Conservation (phyloP, 2,888 invertebrate species). For the Coelinius sp. region DNA sequence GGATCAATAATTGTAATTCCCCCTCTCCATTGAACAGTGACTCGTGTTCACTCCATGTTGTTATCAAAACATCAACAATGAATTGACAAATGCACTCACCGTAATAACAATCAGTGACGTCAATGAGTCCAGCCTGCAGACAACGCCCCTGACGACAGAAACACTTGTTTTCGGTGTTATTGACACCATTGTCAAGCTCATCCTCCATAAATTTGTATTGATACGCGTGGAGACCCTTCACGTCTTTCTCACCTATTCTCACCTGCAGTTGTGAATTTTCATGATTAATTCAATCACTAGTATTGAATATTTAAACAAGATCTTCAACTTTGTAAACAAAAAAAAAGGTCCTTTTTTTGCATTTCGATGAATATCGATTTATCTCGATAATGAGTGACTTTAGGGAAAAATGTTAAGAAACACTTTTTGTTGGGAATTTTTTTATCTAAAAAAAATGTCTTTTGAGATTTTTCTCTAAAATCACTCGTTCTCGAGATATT, state of each 20-base stretch:
- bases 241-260: slow-evolving; percentile 75
- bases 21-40: not conserved
- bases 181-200: slow-evolving; percentile 83
- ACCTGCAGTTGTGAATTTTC: slow-evolving; percentile 70
- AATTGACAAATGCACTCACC: slow-evolving; percentile 70
- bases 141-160: slow-evolving; percentile 84
- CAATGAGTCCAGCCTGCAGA: slow-evolving; percentile 82
- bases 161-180: slow-evolving; percentile 83
- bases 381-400: too few species aligned
- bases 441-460: too few species aligned
- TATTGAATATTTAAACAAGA: not conserved
- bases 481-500: too few species aligned
- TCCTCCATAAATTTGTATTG: slow-evolving; percentile 84
- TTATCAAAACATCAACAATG: too few species aligned
- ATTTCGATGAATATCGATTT: too few species aligned
- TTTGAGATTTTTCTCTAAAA: too few species aligned
- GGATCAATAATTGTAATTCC: not conserved
- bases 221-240: slow-evolving; percentile 78
- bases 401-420: too few species aligned
- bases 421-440: too few species aligned
- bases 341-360: not conserved
- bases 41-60: too few species aligned
- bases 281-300: slow-evolving; percentile 22
- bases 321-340: not conserved
- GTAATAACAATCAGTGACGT: slow-evolving; percentile 90